phyloP scores from a whole-genome alignment of 1,140 invertebrate species.

The Ylistrum balloti region DNA sequence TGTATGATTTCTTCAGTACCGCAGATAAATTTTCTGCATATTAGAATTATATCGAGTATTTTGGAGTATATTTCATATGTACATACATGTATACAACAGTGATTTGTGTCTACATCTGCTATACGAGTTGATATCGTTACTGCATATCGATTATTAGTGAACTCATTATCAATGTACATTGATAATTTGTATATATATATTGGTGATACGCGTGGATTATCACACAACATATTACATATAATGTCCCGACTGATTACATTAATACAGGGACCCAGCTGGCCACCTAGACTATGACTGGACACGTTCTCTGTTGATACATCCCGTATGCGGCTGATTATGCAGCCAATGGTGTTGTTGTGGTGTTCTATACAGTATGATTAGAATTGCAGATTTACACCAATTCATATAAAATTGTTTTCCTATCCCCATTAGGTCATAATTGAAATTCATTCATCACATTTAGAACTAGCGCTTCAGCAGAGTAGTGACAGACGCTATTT shows the following conservation, averaged over 20 bases:
- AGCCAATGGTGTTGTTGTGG: not conserved
- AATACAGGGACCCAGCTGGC: not conserved
- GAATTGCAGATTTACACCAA: slow-evolving; percentile 38
- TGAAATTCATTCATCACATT: slow-evolving; percentile 39
- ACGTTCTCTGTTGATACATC: not conserved
- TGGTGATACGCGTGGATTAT: not conserved
- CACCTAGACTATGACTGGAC: not conserved
- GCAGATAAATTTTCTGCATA: too few relatives aligned
- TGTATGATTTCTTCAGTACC: too few relatives aligned
- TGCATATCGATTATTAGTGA: too few relatives aligned
- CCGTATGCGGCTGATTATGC: not conserved
- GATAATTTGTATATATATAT: not conserved
- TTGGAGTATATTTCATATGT: too few relatives aligned
- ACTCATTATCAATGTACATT: too few relatives aligned
- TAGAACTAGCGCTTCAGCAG: not conserved
- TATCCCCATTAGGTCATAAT: slow-evolving; percentile 38
- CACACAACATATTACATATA: too few relatives aligned
- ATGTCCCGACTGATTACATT: too few relatives aligned
- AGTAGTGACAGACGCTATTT: slow-evolving; percentile 50
- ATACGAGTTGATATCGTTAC: too few relatives aligned
- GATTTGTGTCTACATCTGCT: too few relatives aligned
- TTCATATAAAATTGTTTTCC: slow-evolving; percentile 36
- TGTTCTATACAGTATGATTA: slow-evolving; percentile 34
- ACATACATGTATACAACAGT: too few relatives aligned
- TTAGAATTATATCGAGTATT: too few relatives aligned